Base-by-base conservation (phyloP, 2,888 invertebrate genomes). In the Iphiclides podalirius region DNA sequence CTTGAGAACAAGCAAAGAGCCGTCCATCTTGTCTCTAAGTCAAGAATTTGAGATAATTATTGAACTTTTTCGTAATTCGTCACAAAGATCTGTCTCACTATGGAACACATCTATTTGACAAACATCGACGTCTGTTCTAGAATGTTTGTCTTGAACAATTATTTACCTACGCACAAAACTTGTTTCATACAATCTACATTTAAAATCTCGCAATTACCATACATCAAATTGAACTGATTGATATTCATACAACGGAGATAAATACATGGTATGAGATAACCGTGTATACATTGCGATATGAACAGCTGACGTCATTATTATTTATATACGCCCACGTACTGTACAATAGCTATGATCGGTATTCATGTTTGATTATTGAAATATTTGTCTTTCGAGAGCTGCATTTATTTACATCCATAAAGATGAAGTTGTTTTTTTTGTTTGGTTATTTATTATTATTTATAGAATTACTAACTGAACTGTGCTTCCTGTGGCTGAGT, bases 181-280 rank as follows among this genome's bases (percentile, higher is more conserved):
- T 31, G 31, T 11, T 31, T 11, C 12, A 31, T 31, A 26, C 23
- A 39, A 23, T 33, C 41, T 41, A 11, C 33, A 41, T 33, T 9
- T 17, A 35, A 20, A 17, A 43, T 43, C 42, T 23, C 12, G 14
- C 34, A 35, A 34, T 43, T 34, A 20, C 9, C 20, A 44, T 12
- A 15, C 26, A 26, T 16, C 16, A 16, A 36, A 37, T 44, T 23
- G n/a, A 37, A 41, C 41, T 41, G 47, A 41, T 47, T 41, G 47
- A 47, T 31, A 45, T 47, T 47, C 41, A 41, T 36, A 36, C 20
- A 3, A 28, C 6, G 12, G n/a, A 28, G 36, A 48, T 48, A 42
- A 48, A 42, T 42, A 28, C 13, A 28, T 7, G 23, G 13, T 37
- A 13, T 15, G 13, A 16, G 39, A 40, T 47, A 47, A 28, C 36